Evolutionary conservation across 2,888 invertebrate genomes (phyloP).

Genomic region (Cylloceria caligata): DNA sequence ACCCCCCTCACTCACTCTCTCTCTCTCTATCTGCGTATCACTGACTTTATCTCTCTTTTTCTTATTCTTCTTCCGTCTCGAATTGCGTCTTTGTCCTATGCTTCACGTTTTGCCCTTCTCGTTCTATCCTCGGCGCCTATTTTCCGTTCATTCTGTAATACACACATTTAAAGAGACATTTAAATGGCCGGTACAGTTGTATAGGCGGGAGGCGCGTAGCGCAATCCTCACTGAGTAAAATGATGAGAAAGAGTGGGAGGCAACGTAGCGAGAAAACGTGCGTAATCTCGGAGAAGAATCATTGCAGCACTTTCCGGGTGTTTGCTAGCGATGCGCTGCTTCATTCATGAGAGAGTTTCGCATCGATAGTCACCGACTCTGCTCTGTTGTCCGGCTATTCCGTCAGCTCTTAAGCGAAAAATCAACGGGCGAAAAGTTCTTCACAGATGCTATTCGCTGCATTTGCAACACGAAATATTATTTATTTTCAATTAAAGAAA

Average conservation of each 20-base stretch:
- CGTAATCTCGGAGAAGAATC: slow-evolving; percentile 31
- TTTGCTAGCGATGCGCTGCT: neutral
- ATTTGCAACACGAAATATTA: neutral
- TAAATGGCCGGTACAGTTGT: slow-evolving; percentile 64
- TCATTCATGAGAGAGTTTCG: slow-evolving; percentile 58
- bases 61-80: slow-evolving; percentile 12
- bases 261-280: neutral
- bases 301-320: slow-evolving; percentile 53
- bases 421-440: neutral
- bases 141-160: slow-evolving; percentile 63
- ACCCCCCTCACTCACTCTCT: too few species aligned
- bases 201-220: slow-evolving; percentile 35
- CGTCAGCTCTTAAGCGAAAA: too few species aligned
- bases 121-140: slow-evolving; percentile 41
- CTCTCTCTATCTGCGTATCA: too few species aligned
- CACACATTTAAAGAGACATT: slow-evolving; percentile 63
- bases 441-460: neutral
- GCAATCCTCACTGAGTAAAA: slow-evolving; percentile 15
- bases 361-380: too few species aligned
- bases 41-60: slow-evolving; percentile 32
- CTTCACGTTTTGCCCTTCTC: slow-evolving; percentile 19
- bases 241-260: slow-evolving; percentile 22
- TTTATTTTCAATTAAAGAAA: neutral
- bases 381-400: too few species aligned
- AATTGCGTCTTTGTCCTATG: slow-evolving; percentile 10